Percentiles rank a stretch among this genome's conserved stretches.
phyloP scores from a whole-genome alignment of 2,797 vertebrate genomes.

The Chromis chromis region DNA sequence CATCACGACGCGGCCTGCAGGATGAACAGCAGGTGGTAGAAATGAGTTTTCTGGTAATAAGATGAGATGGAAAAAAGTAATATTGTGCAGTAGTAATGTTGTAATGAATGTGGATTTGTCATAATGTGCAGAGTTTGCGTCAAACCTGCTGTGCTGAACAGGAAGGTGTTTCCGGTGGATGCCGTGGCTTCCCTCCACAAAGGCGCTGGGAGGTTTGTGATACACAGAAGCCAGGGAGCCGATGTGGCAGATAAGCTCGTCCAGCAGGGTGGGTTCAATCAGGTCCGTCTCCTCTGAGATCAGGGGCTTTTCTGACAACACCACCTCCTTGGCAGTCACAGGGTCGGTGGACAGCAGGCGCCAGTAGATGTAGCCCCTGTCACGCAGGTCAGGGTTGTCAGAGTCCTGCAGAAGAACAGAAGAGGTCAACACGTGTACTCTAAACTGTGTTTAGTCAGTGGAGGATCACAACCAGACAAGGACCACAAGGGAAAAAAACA shows the following conservation, averaged over 20 bases:
- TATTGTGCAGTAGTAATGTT: no score
- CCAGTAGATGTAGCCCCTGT: conserved; percentile 98
- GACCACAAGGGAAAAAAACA: no score
- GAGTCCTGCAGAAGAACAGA: conserved; percentile 87
- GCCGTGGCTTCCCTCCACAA: conserved; percentile 97
- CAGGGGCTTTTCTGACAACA: conserved; percentile 95
- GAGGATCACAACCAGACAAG: neutral
- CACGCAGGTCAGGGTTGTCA: conserved; percentile 97
- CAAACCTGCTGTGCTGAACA: conserved; percentile 95
- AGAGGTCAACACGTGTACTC: neutral
- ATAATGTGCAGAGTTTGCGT: neutral
- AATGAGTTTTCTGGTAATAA: no score
- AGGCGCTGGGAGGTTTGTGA: conserved; percentile 97
- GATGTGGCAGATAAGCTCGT: conserved; percentile 97
- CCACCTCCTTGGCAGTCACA: conserved; percentile 97
- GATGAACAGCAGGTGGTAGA: no score
- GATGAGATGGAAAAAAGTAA: no score
- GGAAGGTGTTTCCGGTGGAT: conserved; percentile 97
- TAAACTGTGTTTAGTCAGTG: neutral
- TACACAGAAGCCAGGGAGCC: conserved; percentile 96
- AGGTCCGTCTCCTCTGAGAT: conserved; percentile 98
- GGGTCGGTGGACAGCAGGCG: conserved; percentile 97
- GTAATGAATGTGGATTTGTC: no score
- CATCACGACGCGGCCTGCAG: no score
- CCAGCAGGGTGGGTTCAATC: conserved; percentile 95